These are phyloP conservation scores for Pseudorhombus dupliciocellatus DNA, from an alignment of 2,113 vertebrate species.

Conservation along the genomic window DNA sequence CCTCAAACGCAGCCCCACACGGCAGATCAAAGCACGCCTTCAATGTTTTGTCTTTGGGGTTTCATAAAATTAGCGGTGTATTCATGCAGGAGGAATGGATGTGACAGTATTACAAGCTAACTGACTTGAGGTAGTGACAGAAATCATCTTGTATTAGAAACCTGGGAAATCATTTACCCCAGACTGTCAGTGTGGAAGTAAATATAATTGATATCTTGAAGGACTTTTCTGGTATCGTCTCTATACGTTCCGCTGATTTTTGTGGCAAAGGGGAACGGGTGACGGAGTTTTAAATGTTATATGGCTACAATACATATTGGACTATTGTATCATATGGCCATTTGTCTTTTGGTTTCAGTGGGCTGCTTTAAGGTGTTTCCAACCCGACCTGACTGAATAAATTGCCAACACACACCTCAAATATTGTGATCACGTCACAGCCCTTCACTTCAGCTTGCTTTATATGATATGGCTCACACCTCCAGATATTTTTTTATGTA, in stretches of 20 bases:
- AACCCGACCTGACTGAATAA: slow-evolving; percentile 67
- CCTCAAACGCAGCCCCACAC: slow-evolving; percentile 41
- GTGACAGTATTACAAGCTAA: slow-evolving; percentile 22
- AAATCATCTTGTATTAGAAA: slow-evolving; percentile 25
- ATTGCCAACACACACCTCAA: slow-evolving; percentile 66
- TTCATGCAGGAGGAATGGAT: slow-evolving; percentile 17
- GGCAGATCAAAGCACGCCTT: slow-evolving; percentile 54
- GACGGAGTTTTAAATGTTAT: background rate
- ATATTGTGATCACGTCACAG: slow-evolving; percentile 73
- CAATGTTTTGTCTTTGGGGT: slow-evolving; percentile 30
- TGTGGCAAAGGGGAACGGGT: background rate
- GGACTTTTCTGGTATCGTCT: background rate
- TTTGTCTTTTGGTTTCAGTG: slow-evolving; percentile 61
- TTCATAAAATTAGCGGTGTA: slow-evolving; percentile 49
- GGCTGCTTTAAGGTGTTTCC: slow-evolving; percentile 61
- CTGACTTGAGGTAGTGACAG: slow-evolving; percentile 31
- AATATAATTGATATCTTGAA: accelerated
- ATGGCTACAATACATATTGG: slow-evolving; percentile 13
- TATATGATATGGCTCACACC: slow-evolving; percentile 73
- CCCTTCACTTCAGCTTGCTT: slow-evolving; percentile 73
- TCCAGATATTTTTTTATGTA: slow-evolving; percentile 76
- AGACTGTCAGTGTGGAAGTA: background rate
- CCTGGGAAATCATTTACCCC: slow-evolving; percentile 14
- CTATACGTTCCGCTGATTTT: background rate
- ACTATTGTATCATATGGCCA: slow-evolving; percentile 29